phyloP scores from a whole-genome alignment of 2,888 invertebrate genomes.

The Metalampra italica region DNA sequence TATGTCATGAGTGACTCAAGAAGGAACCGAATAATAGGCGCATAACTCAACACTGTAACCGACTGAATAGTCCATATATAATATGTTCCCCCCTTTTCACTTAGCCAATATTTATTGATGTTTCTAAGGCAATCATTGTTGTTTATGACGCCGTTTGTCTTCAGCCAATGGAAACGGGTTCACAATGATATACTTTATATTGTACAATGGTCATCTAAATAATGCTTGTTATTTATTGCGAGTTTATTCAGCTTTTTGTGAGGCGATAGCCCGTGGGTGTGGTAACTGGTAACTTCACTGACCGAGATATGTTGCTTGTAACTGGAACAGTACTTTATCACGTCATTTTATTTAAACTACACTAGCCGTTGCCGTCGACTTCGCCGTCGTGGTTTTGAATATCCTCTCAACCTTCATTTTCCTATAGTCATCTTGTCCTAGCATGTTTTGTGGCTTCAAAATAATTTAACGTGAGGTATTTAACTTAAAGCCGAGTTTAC shows the following conservation, averaged over 20 bases:
- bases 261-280: slow-evolving; percentile 39
- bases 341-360: slow-evolving; percentile 3
- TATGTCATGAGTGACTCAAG: no score
- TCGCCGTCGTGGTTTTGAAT: no score
- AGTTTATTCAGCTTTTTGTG: slow-evolving; percentile 37
- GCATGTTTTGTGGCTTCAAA: no score
- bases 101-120: slow-evolving; percentile 36
- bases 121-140: slow-evolving; percentile 12
- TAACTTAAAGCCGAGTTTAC: no score
- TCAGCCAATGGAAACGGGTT: slow-evolving; percentile 21
- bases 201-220: slow-evolving; percentile 19
- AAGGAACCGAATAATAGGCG: background rate
- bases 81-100: slow-evolving; percentile 34
- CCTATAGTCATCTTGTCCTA: no score
- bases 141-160: slow-evolving; percentile 26
- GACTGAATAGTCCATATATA: slow-evolving; percentile 8
- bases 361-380: no score
- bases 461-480: no score
- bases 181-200: slow-evolving; percentile 3
- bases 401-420: no score
- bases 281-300: slow-evolving; percentile 27
- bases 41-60: slow-evolving; percentile 1
- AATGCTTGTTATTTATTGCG: slow-evolving; percentile 52
- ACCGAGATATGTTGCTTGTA: slow-evolving; percentile 12
- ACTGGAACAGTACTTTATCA: background rate